Evolutionary conservation across 35 echinoderm and acorn worm species (phyloP).

Genomic region (Ptychodera flava): DNA sequence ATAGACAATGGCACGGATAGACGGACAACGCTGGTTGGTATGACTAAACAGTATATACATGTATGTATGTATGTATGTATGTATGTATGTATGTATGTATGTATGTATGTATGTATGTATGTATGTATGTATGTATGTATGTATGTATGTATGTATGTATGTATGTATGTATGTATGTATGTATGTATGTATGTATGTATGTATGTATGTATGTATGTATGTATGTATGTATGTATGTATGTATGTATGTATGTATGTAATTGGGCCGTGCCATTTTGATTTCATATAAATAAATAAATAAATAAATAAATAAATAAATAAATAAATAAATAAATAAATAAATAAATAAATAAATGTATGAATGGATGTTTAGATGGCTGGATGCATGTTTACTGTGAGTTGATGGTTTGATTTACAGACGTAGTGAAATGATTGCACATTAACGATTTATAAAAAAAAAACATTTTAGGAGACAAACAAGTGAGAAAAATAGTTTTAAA

Average conservation of each 20-base stretch:
- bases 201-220: neutral
- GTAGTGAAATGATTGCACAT: no score
- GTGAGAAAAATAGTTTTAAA: no score
- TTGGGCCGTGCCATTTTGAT: no score
- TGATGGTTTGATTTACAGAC: no score
- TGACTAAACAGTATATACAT: neutral
- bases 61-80: constrained; percentile 2
- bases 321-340: neutral
- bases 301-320: neutral
- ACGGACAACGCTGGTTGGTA: no score
- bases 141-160: constrained; percentile 2
- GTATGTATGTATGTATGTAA: neutral
- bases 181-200: neutral
- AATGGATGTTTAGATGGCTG: no score
- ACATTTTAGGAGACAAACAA: no score
- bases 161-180: neutral
- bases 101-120: neutral
- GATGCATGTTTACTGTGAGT: no score
- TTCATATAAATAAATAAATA: neutral
- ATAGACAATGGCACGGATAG: no score
- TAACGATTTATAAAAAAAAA: no score
- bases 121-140: constrained; percentile 2
- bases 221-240: neutral
- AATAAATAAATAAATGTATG: neutral
- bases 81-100: constrained; percentile 2